Percentiles rank a stretch among this genome's conserved stretches.
Evolutionary conservation across 2,888 invertebrate species (phyloP).

Genomic region (Endotricha flammealis): DNA sequence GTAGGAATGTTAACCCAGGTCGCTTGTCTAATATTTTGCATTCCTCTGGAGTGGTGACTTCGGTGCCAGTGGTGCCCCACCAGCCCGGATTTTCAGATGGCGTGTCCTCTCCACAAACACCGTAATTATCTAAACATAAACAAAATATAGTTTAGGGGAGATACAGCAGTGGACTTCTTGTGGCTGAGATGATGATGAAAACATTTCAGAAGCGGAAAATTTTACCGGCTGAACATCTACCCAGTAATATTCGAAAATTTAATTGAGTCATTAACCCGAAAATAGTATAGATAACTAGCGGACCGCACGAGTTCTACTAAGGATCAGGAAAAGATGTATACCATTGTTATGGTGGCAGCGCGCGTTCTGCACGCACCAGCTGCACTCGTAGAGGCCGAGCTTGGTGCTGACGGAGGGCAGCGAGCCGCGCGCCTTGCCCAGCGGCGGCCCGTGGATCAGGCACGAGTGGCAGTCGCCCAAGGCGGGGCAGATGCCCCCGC

Average conservation of each 20-base stretch:
- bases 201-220: too few species aligned
- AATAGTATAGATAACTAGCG: too few species aligned
- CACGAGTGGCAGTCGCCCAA: slow-evolving; percentile 94
- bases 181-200: too few species aligned
- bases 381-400: slow-evolving; percentile 87
- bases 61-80: slow-evolving; percentile 92
- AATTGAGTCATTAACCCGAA: too few species aligned
- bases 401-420: slow-evolving; percentile 84
- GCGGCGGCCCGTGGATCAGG: slow-evolving; percentile 86
- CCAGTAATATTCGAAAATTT: too few species aligned
- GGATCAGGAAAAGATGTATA: too few species aligned
- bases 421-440: slow-evolving; percentile 48
- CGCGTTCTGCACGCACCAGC: slow-evolving; percentile 96
- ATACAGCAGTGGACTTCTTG: too few species aligned
- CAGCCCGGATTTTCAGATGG: slow-evolving; percentile 90
- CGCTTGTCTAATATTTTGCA: slow-evolving; percentile 88
- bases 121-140: slow-evolving; percentile 85
- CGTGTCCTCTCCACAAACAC: slow-evolving; percentile 91
- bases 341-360: slow-evolving; percentile 92
- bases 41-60: slow-evolving; percentile 84
- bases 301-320: too few species aligned
- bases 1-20: slow-evolving; percentile 92
- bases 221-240: too few species aligned
- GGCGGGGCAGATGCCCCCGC: slow-evolving; percentile 93
- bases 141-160: too few species aligned